Conservation (phyloP, 2,888 invertebrate species). For the Unio delphinus region DNA sequence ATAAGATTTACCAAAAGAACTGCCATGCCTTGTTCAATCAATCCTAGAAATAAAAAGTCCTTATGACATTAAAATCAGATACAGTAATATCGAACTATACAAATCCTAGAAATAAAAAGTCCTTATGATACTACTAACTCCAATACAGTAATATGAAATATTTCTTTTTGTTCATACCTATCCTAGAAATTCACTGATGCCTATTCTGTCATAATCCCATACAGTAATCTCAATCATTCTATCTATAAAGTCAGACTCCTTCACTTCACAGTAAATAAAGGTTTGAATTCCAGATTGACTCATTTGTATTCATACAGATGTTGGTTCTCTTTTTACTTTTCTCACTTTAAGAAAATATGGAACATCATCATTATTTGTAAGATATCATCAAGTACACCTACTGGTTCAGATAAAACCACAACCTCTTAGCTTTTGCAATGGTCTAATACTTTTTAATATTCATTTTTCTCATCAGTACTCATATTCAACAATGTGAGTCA, state of each 20-base stretch:
- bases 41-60: too few species aligned
- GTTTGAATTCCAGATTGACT: conserved; percentile 98
- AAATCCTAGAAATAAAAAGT: too few species aligned
- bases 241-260: conserved; percentile 88
- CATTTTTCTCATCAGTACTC: too few species aligned
- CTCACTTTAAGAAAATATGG: conserved; percentile 78
- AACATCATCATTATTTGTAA: neutral
- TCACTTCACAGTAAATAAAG: conserved; percentile 92
- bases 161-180: conserved; percentile 77
- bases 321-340: conserved; percentile 96
- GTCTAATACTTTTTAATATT: too few species aligned
- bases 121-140: too few species aligned
- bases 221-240: conserved; percentile 95
- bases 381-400: neutral
- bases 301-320: conserved; percentile 93
- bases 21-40: too few species aligned
- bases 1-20: too few species aligned
- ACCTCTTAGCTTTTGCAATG: too few species aligned
- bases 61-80: too few species aligned
- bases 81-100: too few species aligned
- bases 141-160: neutral
- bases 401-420: too few species aligned
- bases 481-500: too few species aligned
- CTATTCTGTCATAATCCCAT: conserved; percentile 95
- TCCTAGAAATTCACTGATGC: conserved; percentile 92